Evolutionary conservation across 2,113 vertebrate species (phyloP), one percentile per base, ranked within the genome.

Genomic region (Prietella phreatophila): DNA sequence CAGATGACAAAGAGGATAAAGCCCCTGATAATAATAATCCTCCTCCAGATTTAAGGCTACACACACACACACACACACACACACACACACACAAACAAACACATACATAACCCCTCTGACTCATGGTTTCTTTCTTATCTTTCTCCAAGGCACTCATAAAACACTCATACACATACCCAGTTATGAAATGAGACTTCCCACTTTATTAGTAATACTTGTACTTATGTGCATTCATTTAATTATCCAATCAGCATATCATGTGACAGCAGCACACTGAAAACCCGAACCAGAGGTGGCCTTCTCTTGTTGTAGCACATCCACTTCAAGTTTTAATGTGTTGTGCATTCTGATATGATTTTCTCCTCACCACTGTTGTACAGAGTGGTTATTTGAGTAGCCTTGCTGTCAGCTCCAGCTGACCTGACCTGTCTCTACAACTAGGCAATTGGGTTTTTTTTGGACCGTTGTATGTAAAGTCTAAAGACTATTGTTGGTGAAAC

Each of bases 21-120:
- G 58, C 27, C 39, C 14, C 14, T 84, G 42, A 47, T 69, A 30
- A 65, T 85, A 73, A 39, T 33, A 71, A 33, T 39, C 84, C 39
- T 25, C 33, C 25, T 55, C 53, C 67, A 60, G 47, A 56, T 69
- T 36, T 36, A 11, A 83, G n/a, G 39, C 58, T 27, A 42, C 13
- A 56, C 63, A 55, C 75, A 75, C 76, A n/a, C 50, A 39, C 50
- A n/a, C n/a, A 58, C 63, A 71, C 86, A 60, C 63, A 36, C 17
- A 56, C n/a, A 20, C 79, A 56, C 53, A 33, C 53, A 84, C 82
- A 84, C 82, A 20, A 42, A 36, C 65, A 82, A 19, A 84, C 15
- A 30, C 61, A 42, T 17, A 83, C 1, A 58, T 6, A 69, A 75
- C 36, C 36, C 25, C 71, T 75, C 71, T 75, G 71, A 10, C 71